Conservation (phyloP, 2,888 invertebrate species). For the Lypha dubia region DNA sequence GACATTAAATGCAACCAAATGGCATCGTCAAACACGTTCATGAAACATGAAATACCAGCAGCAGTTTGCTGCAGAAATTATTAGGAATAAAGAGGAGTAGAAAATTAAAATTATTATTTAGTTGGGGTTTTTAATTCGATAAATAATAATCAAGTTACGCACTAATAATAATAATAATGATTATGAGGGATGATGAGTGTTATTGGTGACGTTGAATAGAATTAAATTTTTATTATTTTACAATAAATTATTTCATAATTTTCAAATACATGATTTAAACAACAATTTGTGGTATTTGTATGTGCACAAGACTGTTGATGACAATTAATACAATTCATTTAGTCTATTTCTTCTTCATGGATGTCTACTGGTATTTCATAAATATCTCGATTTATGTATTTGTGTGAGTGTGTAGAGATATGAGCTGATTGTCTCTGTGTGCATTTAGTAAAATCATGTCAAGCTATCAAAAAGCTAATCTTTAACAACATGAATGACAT, state of each 20-base stretch:
- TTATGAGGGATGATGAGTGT: neutral
- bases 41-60: no score
- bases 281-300: neutral
- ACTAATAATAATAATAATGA: neutral
- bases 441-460: constrained; percentile 37
- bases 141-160: neutral
- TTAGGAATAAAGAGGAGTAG: no score
- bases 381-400: no score
- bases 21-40: no score
- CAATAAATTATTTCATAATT: constrained; percentile 2
- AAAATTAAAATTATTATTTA: no score
- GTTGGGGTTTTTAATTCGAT: neutral
- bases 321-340: constrained; percentile 7
- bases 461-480: constrained; percentile 67
- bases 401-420: neutral
- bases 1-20: no score
- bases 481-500: constrained; percentile 58
- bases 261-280: neutral
- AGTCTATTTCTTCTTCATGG: neutral
- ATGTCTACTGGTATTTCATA: no score
- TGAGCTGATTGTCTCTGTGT: neutral
- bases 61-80: no score
- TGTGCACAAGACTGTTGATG: neutral
- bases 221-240: neutral
- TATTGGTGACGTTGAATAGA: neutral